Evolutionary conservation across 2,113 vertebrate genomes (phyloP).

Genomic region (Dryoscopus gambensis): DNA sequence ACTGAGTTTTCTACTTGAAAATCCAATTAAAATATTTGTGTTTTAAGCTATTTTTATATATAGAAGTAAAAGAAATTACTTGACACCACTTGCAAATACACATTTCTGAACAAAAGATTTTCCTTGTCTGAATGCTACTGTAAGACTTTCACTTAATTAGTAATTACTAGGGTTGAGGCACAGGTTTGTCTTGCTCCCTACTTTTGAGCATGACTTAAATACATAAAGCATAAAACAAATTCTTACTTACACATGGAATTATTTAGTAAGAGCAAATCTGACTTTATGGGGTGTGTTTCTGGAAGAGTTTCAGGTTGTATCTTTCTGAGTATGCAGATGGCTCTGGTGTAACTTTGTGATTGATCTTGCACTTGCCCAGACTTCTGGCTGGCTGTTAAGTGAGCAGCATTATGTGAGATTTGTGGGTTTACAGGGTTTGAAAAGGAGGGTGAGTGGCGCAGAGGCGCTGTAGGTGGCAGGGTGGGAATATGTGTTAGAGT

Average conservation of each 20-base stretch:
- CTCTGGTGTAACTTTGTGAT: not conserved
- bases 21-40: not conserved
- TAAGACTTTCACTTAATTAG: not conserved
- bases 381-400: not conserved
- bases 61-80: not conserved
- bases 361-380: not conserved
- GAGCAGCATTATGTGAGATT: not conserved
- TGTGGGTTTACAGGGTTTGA: not conserved
- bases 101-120: not conserved
- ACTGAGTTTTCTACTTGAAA: not conserved
- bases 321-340: not conserved
- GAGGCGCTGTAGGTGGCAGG: not conserved
- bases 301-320: not conserved
- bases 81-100: not conserved
- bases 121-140: not conserved
- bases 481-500: not conserved
- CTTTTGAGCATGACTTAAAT: not conserved
- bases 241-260: not conserved
- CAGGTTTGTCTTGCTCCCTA: conserved; percentile 29
- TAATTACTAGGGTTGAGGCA: not conserved
- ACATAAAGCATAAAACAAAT: not conserved
- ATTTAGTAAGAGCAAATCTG: not conserved
- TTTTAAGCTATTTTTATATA: not conserved
- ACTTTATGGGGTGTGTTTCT: not conserved
- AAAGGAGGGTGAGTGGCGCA: not conserved